Percentiles rank a stretch among this genome's conserved stretches.
Evolutionary conservation across 2,113 vertebrate species (phyloP).

Genomic region (Synodontis membranacea): DNA sequence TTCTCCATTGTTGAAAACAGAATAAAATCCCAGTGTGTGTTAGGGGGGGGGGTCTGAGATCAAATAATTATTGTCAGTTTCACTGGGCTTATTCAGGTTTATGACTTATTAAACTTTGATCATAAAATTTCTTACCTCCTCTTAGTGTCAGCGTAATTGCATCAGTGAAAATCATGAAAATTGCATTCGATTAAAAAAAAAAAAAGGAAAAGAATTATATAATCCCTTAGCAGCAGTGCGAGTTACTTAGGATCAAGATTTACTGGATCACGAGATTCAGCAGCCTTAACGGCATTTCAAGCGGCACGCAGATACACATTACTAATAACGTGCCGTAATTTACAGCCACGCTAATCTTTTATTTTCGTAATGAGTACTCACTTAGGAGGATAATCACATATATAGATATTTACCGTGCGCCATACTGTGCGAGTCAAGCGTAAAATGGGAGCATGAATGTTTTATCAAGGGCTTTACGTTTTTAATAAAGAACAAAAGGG

Average conservation of each 20-base stretch:
- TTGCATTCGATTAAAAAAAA: constrained; percentile 45
- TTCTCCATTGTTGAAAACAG: constrained; percentile 64
- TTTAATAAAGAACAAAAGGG: constrained; percentile 60
- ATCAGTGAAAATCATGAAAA: constrained; percentile 33
- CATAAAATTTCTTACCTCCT: constrained; percentile 32
- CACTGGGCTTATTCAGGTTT: constrained; percentile 55
- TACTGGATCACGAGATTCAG: constrained; percentile 27
- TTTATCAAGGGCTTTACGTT: constrained; percentile 62
- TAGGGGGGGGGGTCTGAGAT: constrained; percentile 29
- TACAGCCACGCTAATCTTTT: neutral
- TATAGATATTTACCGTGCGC: constrained; percentile 60
- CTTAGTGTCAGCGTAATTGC: constrained; percentile 49
- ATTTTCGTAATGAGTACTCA: neutral
- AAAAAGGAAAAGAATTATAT: constrained; percentile 27
- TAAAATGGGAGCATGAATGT: constrained; percentile 68
- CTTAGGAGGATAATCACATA: constrained; percentile 42
- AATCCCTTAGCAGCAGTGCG: constrained; percentile 37
- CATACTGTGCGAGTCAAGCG: constrained; percentile 65
- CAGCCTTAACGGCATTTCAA: constrained; percentile 48
- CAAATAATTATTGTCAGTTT: constrained; percentile 65
- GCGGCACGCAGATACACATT: neutral
- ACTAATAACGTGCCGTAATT: neutral
- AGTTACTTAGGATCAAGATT: constrained; percentile 19
- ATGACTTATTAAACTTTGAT: constrained; percentile 36
- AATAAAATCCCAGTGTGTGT: constrained; percentile 61